A percentile compares a stretch with the other conserved stretches of the same genome.
Conservation (phyloP, 2,888 invertebrate species). For the Drosophila niveifrons region DNA sequence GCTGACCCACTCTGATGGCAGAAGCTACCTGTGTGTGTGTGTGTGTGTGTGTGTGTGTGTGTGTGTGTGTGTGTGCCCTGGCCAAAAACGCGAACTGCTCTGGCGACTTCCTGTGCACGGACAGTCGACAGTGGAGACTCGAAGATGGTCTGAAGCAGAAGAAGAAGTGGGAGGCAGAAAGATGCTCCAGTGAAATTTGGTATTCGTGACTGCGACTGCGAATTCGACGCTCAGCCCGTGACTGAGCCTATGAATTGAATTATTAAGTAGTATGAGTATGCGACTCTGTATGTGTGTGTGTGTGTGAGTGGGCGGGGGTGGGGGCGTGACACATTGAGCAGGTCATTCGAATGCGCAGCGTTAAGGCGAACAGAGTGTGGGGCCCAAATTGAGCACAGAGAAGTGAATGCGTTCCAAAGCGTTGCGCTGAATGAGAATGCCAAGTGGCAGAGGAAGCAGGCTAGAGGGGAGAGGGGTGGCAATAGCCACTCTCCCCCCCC, state of each 20-base stretch:
- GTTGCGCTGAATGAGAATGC: not conserved
- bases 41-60: too few species aligned
- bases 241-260: conserved; percentile 81
- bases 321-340: conserved; percentile 58
- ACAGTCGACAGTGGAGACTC: conserved; percentile 2
- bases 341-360: conserved; percentile 76
- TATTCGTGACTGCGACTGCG: conserved; percentile 61
- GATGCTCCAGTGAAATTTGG: conserved; percentile 35
- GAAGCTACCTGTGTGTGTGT: not conserved
- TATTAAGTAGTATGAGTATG: conserved; percentile 70
- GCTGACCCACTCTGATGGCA: not conserved
- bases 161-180: not conserved
- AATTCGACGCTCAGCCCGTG: conserved; percentile 61
- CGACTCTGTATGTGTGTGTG: conserved; percentile 15
- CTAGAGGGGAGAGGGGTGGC: not conserved
- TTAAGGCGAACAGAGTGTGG: conserved; percentile 20
- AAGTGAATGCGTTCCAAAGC: not conserved
- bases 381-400: conserved; percentile 16
- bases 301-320: conserved; percentile 1
- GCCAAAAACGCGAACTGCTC: not conserved
- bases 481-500: not conserved
- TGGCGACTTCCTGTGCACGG: conserved; percentile 27
- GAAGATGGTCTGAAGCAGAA: not conserved
- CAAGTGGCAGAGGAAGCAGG: not conserved
- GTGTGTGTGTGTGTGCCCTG: too few species aligned